Evolutionary conservation across 2,797 vertebrate genomes (phyloP).

Genomic region (Anas acuta): DNA sequence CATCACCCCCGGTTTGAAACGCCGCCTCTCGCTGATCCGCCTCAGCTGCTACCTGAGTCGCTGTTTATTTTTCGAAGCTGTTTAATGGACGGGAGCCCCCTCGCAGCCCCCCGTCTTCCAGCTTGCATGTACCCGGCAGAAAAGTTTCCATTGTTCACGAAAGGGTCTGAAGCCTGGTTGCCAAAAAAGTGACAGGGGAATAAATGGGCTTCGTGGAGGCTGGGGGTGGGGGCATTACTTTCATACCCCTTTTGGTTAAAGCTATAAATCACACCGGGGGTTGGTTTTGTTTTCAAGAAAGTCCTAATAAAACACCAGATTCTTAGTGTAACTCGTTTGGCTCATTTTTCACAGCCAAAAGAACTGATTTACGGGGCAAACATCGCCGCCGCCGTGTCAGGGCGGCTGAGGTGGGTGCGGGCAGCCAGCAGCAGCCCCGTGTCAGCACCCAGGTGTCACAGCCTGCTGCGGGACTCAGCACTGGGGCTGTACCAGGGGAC

Average conservation of each 20-base stretch:
- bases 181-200: slow-evolving; percentile 69
- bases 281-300: slow-evolving; percentile 74
- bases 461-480: rapidly evolving
- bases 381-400: not conserved
- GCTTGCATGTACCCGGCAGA: slow-evolving; percentile 56
- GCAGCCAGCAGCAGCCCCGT: not conserved
- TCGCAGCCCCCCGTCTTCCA: not conserved
- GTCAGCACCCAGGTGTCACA: not conserved
- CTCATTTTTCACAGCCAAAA: slow-evolving; percentile 70
- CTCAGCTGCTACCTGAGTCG: slow-evolving; percentile 66
- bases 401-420: slow-evolving; percentile 9
- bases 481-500: not conserved
- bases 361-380: slow-evolving; percentile 64
- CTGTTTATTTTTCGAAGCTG: slow-evolving; percentile 69
- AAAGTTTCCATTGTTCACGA: slow-evolving; percentile 71
- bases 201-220: slow-evolving; percentile 53
- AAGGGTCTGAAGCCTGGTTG: slow-evolving; percentile 51
- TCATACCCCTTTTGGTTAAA: slow-evolving; percentile 64
- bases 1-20: not conserved
- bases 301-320: slow-evolving; percentile 73
- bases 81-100: slow-evolving; percentile 47
- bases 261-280: slow-evolving; percentile 74
- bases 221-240: slow-evolving; percentile 58
- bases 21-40: slow-evolving; percentile 11
- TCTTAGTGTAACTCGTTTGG: slow-evolving; percentile 65